Evolutionary conservation across 2,113 vertebrate genomes (phyloP).

Genomic region (Phalacrocorax carbo): DNA sequence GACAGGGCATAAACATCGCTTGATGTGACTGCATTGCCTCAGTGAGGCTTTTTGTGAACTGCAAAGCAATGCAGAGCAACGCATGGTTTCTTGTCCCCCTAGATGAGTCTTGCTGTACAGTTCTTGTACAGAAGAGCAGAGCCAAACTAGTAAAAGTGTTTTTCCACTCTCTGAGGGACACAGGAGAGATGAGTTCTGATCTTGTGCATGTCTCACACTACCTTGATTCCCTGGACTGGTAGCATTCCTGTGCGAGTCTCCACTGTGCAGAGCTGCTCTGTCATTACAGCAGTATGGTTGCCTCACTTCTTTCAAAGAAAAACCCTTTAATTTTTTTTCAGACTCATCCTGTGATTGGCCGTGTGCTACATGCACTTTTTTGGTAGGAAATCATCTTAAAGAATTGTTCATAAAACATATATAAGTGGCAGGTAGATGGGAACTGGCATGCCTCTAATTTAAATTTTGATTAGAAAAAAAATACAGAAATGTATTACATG

Average conservation of each 20-base stretch:
- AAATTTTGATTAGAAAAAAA: slow-evolving; percentile 75
- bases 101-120: not conserved
- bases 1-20: not conserved
- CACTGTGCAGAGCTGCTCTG: not conserved
- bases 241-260: not conserved
- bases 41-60: not conserved
- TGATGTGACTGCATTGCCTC: not conserved
- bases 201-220: not conserved
- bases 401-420: slow-evolving; percentile 65
- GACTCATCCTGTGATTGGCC: not conserved
- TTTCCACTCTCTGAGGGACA: not conserved
- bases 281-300: not conserved
- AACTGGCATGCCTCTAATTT: slow-evolving; percentile 69
- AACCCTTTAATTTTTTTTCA: slow-evolving; percentile 35
- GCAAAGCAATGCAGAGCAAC: not conserved
- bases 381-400: slow-evolving; percentile 28
- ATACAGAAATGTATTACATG: slow-evolving; percentile 67
- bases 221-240: not conserved
- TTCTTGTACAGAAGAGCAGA: not conserved
- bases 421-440: slow-evolving; percentile 55
- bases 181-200: not conserved
- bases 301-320: slow-evolving; percentile 3
- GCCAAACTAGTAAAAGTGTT: slow-evolving; percentile 25
- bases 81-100: not conserved
- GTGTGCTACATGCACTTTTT: slow-evolving; percentile 13